phyloP scores from a whole-genome alignment of 92 coral and sea anemone species.

The Epizoanthus fatuus region DNA sequence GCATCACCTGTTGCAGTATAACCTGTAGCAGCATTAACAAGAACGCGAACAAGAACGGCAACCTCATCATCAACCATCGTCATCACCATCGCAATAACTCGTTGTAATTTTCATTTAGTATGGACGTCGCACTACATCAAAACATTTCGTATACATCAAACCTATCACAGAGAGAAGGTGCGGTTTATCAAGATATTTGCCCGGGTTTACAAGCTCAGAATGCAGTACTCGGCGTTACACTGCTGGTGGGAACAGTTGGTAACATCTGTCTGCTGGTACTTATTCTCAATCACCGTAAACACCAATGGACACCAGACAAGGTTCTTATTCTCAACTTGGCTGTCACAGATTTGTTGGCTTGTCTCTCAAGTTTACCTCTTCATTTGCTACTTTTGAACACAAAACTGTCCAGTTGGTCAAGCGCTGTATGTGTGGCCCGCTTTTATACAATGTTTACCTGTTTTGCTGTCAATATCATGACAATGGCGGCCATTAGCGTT shows the following conservation, averaged over 20 bases:
- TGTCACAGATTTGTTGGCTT: slow-evolving; percentile 46
- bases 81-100: slow-evolving; percentile 7
- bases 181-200: slow-evolving; percentile 11
- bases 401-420: slow-evolving; percentile 29
- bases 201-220: slow-evolving; percentile 28
- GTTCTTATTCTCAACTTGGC: slow-evolving; percentile 61
- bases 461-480: slow-evolving; percentile 67
- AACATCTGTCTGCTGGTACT: slow-evolving; percentile 44
- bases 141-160: neutral
- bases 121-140: neutral
- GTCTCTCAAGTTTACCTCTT: slow-evolving; percentile 60
- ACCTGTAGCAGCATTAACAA: no score
- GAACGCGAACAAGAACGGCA: no score
- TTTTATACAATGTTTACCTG: slow-evolving; percentile 62
- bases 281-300: slow-evolving; percentile 46
- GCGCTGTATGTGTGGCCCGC: slow-evolving; percentile 58
- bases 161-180: neutral
- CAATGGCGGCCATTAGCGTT: slow-evolving; percentile 58
- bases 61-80: no score
- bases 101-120: neutral
- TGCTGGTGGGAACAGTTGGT: slow-evolving; percentile 45
- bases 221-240: slow-evolving; percentile 25
- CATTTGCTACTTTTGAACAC: slow-evolving; percentile 53
- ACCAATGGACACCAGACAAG: slow-evolving; percentile 56
- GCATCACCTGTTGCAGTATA: no score